These are phyloP conservation scores for Trichoplusia ni DNA, from an alignment of 1,140 invertebrate species.

Conservation along the genomic window DNA sequence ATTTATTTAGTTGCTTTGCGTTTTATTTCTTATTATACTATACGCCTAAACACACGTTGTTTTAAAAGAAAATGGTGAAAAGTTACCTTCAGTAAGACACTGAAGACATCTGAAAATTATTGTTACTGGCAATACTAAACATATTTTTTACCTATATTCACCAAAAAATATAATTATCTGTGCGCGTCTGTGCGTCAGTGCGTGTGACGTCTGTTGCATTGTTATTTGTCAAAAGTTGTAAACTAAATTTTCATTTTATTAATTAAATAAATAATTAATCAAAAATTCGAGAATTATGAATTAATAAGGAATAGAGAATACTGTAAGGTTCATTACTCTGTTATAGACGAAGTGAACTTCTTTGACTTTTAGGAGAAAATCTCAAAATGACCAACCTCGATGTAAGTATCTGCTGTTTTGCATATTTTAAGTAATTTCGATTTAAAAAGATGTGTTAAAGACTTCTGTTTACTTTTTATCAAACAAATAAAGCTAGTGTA, in stretches of 20 bases:
- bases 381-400: slow-evolving; percentile 43
- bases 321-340: neutral
- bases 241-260: neutral
- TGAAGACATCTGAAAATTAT: too few relatives aligned
- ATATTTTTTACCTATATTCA: too few relatives aligned
- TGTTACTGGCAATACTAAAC: too few relatives aligned
- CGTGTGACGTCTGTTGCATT: too few relatives aligned
- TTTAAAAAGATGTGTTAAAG: neutral
- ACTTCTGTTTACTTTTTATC: neutral
- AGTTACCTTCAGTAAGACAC: too few relatives aligned
- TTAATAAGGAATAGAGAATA: neutral
- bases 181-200: too few relatives aligned
- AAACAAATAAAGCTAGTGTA: too few relatives aligned
- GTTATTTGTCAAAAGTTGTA: neutral
- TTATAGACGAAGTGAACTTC: neutral
- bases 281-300: neutral
- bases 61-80: too few relatives aligned
- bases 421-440: neutral
- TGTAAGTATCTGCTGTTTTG: slow-evolving; percentile 35
- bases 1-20: neutral
- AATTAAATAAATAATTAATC: neutral
- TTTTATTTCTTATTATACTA: neutral
- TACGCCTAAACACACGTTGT: too few relatives aligned
- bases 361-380: neutral
- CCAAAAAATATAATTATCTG: too few relatives aligned